A percentile compares a stretch with the other conserved stretches of the same genome.
These are phyloP conservation scores for Planiliza haematocheilus DNA, from an alignment of 2,113 vertebrate species.

Conservation along the genomic window DNA sequence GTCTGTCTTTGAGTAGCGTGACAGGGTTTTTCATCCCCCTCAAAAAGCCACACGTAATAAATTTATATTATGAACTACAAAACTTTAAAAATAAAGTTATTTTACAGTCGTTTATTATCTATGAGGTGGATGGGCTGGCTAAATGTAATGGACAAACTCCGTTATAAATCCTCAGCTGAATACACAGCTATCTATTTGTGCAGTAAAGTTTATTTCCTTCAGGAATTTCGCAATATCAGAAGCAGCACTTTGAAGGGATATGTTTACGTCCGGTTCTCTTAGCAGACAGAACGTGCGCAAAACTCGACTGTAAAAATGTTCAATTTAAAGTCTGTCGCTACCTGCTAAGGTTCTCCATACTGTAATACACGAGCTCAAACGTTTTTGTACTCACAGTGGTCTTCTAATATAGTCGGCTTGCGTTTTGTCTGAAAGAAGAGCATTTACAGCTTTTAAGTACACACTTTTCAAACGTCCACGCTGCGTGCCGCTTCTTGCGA, in stretches of 20 bases:
- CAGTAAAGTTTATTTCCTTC: not conserved
- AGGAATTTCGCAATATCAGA: slow-evolving; percentile 20
- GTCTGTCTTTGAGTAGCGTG: slow-evolving; percentile 5
- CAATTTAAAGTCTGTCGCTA: slow-evolving; percentile 1
- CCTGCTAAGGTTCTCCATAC: not conserved
- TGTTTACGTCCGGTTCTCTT: slow-evolving; percentile 4
- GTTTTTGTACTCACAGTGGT: not conserved
- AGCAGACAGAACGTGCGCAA: slow-evolving; percentile 17
- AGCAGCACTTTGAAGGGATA: slow-evolving; percentile 16
- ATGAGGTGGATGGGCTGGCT: slow-evolving; percentile 20
- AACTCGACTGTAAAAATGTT: slow-evolving; percentile 22
- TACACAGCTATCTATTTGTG: not conserved
- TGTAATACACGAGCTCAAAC: not conserved
- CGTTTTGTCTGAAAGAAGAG: slow-evolving; percentile 2
- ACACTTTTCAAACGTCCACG: slow-evolving; percentile 10
- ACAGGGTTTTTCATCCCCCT: not conserved
- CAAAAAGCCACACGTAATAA: slow-evolving; percentile 8
- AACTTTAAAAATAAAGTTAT: slow-evolving; percentile 1
- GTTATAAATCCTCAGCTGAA: slow-evolving; percentile 4
- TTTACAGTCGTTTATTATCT: no score
- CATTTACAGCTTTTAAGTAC: not conserved
- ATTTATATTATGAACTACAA: slow-evolving; percentile 1
- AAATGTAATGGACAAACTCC: not conserved
- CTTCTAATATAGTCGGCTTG: slow-evolving; percentile 16
- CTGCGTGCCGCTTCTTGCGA: not conserved